These are phyloP conservation scores for Harpalus rubripes DNA, from an alignment of 2,888 invertebrate genomes.

Conservation along the genomic window DNA sequence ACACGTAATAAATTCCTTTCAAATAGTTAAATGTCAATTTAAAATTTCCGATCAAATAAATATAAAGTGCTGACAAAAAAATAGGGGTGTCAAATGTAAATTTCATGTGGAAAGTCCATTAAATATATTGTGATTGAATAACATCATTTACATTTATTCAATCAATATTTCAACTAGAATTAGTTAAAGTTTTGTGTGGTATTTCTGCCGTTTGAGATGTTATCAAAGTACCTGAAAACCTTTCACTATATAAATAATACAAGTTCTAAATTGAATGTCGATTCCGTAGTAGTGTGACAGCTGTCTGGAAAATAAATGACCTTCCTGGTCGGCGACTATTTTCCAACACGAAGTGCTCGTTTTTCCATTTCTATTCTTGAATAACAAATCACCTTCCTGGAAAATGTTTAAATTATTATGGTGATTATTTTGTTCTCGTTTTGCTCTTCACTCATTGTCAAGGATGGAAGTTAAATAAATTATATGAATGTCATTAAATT, in stretches of 20 bases:
- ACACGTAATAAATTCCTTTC: conserved; percentile 17
- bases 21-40: neutral
- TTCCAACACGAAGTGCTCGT: conserved; percentile 55
- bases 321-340: conserved; percentile 51
- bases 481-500: neutral
- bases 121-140: conserved; percentile 37
- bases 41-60: neutral
- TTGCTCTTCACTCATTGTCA: conserved; percentile 6
- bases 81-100: conserved; percentile 39
- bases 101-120: conserved; percentile 32
- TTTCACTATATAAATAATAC: conserved; percentile 63
- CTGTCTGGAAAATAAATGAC: conserved; percentile 63
- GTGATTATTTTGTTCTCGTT: conserved; percentile 1
- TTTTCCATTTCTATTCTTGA: conserved; percentile 39
- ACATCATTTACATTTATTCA: conserved; percentile 30
- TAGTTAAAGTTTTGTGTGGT: conserved; percentile 33
- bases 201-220: conserved; percentile 37
- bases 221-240: conserved; percentile 44
- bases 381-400: conserved; percentile 31
- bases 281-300: conserved; percentile 62
- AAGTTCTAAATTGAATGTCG: conserved; percentile 65
- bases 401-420: conserved; percentile 43
- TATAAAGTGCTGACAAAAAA: conserved; percentile 44
- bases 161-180: conserved; percentile 52
- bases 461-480: neutral